Evolutionary conservation across 64 coral and sea anemone species (phyloP).

Genomic region (Cladopsammia gracilis): DNA sequence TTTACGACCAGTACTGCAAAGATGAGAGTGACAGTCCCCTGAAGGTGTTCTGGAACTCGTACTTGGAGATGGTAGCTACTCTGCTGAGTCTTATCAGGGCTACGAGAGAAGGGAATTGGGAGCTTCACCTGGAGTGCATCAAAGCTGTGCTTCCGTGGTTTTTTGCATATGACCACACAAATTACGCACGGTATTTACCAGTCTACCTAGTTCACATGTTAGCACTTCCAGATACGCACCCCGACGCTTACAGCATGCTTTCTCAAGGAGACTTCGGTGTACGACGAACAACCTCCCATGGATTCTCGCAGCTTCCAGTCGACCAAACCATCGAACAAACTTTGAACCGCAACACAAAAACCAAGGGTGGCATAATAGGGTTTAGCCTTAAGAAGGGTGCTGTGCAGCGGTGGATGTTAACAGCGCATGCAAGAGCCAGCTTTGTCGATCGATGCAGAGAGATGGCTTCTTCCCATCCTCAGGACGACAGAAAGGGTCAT

Average conservation of each 20-base stretch:
- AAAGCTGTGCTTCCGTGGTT: slow-evolving; percentile 64
- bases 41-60: slow-evolving; percentile 40
- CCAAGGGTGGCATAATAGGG: slow-evolving; percentile 68
- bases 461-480: no score
- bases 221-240: slow-evolving; percentile 73
- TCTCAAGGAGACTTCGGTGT: slow-evolving; percentile 76
- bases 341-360: slow-evolving; percentile 76
- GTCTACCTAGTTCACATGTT: slow-evolving; percentile 68
- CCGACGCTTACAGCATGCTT: slow-evolving; percentile 64
- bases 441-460: no score
- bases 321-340: slow-evolving; percentile 86
- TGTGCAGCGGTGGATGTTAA: slow-evolving; percentile 77
- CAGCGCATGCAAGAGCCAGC: slow-evolving; percentile 16
- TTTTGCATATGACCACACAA: slow-evolving; percentile 64
- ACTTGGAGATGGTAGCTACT: slow-evolving; percentile 61
- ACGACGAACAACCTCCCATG: slow-evolving; percentile 34
- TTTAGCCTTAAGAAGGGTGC: slow-evolving; percentile 65
- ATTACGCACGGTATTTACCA: slow-evolving; percentile 63
- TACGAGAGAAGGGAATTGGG: slow-evolving; percentile 69
- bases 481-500: no score
- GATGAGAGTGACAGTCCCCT: slow-evolving; percentile 40
- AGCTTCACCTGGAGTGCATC: slow-evolving; percentile 53
- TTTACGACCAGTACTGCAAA: slow-evolving; percentile 46
- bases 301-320: slow-evolving; percentile 76
- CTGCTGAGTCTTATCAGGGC: slow-evolving; percentile 52